Evolutionary conservation across 2,888 invertebrate genomes (phyloP), one percentile per base, ranked within the genome.

Genomic region (Parnassius glacialis): DNA sequence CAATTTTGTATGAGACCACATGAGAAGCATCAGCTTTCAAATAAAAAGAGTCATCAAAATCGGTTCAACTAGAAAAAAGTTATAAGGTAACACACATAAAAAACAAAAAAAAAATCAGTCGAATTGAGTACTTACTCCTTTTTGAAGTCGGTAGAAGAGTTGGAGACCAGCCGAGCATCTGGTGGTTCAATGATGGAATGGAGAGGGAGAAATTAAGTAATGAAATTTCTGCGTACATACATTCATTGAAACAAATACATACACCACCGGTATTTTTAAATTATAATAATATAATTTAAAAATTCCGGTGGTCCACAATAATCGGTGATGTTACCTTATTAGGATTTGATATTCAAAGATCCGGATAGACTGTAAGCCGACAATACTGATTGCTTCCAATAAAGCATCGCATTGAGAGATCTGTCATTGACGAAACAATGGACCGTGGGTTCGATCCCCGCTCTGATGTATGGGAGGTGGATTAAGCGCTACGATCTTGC

Each of bases 331-430:
- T 64, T 65, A 78, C 81, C 81, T 72, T 70, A 75, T 66, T 67
- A 67, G 65, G 69, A 78, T 76, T 79, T 67, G 65, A 81, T 53
- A 53, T 83, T 80, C 77, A 82, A 76, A 79, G 74, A 79, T 81
- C 82, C 80, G 82, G 78, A 83, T 82, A 81, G 75, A 72, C 73
- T 71, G 72, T 85, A 86, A 90, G 87, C 87, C 78, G 87, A 89
- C 89, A 88, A 87, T 87, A 89, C 87, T 87, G 90, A 90, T 90
- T 80, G 90, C 79, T 75, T 75, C 78, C 84, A 84, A 90, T 90
- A 85, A 85, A 88, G 70, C 81, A 81, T 78, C 74, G 83, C 88
- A 88, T 88, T 87, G 87, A 87, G 85, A 81, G 78, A 85, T 89
- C 78, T 77, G 87, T 87, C 88, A 83, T 79, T 83, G 76, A 74